phyloP scores from a whole-genome alignment of 1,140 invertebrate genomes.

The Pogonus chalceus region DNA sequence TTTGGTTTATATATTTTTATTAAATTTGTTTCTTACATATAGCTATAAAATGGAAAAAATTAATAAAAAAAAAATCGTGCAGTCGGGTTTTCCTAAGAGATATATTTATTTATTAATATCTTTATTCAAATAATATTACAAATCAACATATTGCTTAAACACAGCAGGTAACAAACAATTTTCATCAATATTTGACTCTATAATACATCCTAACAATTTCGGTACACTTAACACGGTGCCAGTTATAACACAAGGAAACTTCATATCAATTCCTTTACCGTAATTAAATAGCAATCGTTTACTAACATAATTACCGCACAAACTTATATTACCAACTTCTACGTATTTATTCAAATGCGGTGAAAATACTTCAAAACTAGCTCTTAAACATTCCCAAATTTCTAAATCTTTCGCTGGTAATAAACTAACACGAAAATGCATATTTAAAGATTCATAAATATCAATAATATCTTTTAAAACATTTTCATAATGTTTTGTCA shows the following conservation, averaged over 20 bases:
- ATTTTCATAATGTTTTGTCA: conserved; percentile 38
- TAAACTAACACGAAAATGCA: conserved; percentile 48
- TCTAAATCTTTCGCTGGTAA: conserved; percentile 42
- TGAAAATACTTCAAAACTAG: conserved; percentile 58
- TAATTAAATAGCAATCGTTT: conserved; percentile 54
- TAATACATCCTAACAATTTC: conserved; percentile 48
- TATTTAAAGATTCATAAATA: conserved; percentile 46
- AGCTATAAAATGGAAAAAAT: too few species aligned
- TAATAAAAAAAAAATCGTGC: neutral
- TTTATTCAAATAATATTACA: neutral
- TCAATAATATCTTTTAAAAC: conserved; percentile 36
- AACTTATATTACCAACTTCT: conserved; percentile 52
- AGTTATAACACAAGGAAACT: conserved; percentile 48
- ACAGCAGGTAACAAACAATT: conserved; percentile 19
- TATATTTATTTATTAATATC: neutral
- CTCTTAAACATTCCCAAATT: conserved; percentile 47
- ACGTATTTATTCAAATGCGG: conserved; percentile 43
- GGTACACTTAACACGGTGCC: conserved; percentile 54
- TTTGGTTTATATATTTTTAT: too few species aligned
- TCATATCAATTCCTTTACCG: conserved; percentile 36
- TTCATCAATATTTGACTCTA: conserved; percentile 44
- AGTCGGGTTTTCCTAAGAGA: neutral
- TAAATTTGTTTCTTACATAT: too few species aligned
- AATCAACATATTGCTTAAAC: conserved; percentile 16
- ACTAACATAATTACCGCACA: conserved; percentile 53